A percentile compares a stretch with the other conserved stretches of the same genome.
Evolutionary conservation across 2,888 invertebrate species (phyloP).

Genomic region (Geophilus truncorum): DNA sequence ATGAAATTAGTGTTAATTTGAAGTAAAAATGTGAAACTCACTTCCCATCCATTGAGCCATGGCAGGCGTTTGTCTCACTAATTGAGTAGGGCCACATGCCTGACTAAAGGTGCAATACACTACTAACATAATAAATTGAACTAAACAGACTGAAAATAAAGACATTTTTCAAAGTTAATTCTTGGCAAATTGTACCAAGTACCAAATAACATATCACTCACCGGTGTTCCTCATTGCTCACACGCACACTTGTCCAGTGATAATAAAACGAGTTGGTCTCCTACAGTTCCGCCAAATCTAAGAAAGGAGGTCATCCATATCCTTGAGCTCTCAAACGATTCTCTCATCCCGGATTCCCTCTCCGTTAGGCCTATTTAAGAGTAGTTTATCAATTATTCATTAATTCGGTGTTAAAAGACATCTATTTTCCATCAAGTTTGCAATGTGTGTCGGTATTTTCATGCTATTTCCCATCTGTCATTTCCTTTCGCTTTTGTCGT

Average conservation of each 20-base stretch:
- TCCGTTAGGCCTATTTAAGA: neutral
- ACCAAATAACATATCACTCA: neutral
- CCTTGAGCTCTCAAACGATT: neutral
- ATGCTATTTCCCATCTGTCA: neutral
- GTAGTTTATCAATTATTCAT: neutral
- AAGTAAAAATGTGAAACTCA: neutral
- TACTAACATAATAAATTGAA: neutral
- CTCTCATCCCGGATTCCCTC: constrained; percentile 7
- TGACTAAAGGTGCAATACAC: neutral
- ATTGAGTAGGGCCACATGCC: neutral
- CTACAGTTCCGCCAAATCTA: neutral
- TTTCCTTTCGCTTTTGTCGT: neutral
- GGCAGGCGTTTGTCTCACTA: neutral
- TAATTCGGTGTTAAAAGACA: neutral
- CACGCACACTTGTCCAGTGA: neutral
- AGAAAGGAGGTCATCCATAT: constrained; percentile 20
- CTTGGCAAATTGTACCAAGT: neutral
- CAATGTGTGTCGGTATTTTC: neutral
- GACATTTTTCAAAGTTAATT: neutral
- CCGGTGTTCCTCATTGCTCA: neutral
- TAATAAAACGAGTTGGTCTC: neutral
- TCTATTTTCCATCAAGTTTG: neutral
- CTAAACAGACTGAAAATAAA: neutral
- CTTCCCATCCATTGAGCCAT: constrained; percentile 15
- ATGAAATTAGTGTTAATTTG: neutral